These are phyloP conservation scores for Scomber colias DNA, from an alignment of 2,113 vertebrate species.

Conservation along the genomic window DNA sequence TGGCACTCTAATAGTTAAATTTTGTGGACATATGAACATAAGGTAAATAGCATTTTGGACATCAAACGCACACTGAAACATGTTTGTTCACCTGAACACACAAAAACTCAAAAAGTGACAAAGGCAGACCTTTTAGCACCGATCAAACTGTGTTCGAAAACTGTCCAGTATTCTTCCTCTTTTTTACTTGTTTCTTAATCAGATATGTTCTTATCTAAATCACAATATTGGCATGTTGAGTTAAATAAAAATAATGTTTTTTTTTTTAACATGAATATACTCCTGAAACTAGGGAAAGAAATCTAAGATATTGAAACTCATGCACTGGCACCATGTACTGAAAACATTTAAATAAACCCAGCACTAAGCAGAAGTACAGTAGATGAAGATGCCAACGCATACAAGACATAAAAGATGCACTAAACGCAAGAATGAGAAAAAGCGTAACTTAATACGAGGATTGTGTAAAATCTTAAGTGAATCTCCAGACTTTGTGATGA, in stretches of 20 bases:
- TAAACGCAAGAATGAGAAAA: background rate
- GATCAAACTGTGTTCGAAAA: too few species aligned
- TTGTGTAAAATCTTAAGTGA: conserved; percentile 13
- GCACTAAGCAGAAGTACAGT: background rate
- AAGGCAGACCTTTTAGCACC: too few species aligned
- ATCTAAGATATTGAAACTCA: background rate
- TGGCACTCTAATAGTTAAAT: background rate
- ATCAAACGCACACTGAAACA: too few species aligned
- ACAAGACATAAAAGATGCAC: background rate
- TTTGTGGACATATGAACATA: background rate
- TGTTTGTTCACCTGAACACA: too few species aligned
- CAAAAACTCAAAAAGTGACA: too few species aligned
- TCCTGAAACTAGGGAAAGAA: background rate
- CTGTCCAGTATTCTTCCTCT: too few species aligned
- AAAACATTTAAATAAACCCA: background rate
- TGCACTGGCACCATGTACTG: background rate
- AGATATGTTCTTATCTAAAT: background rate
- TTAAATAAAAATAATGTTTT: background rate
- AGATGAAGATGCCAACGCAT: background rate
- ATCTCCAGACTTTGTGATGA: conserved; percentile 38
- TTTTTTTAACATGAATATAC: too few species aligned
- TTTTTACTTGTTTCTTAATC: background rate
- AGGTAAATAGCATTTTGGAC: too few species aligned
- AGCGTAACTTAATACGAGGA: background rate
- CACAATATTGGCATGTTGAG: background rate